These are phyloP conservation scores for Drosophila truncata DNA, from an alignment of 1,140 invertebrate species.

Conservation along the genomic window DNA sequence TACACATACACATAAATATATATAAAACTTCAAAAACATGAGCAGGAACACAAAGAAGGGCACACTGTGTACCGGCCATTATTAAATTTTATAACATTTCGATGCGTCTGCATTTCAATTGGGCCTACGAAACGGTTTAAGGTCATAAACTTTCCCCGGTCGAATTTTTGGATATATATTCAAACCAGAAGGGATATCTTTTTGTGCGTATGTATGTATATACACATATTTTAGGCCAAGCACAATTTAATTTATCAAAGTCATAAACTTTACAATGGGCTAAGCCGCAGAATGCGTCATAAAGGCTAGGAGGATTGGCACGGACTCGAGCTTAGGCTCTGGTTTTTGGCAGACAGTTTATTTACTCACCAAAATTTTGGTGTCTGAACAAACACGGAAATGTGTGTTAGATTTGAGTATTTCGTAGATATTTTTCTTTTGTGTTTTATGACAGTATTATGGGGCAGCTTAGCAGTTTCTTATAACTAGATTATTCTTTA, in stretches of 20 bases:
- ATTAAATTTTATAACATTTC: slow-evolving; percentile 82
- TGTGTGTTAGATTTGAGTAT: background rate
- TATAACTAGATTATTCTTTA: background rate
- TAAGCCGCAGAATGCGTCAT: slow-evolving; percentile 62
- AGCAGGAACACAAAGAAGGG: slow-evolving; percentile 12
- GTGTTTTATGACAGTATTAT: background rate
- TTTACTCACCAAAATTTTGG: slow-evolving; percentile 17
- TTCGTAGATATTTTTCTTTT: background rate
- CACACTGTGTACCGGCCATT: slow-evolving; percentile 31
- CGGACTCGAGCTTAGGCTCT: slow-evolving; percentile 18
- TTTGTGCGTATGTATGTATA: background rate
- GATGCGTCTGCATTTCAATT: slow-evolving; percentile 80
- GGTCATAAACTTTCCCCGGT: slow-evolving; percentile 57
- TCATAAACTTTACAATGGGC: slow-evolving; percentile 76
- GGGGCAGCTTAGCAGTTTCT: no score
- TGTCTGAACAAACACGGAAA: background rate
- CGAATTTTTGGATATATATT: slow-evolving; percentile 47
- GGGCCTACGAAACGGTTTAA: slow-evolving; percentile 70
- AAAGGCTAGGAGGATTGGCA: slow-evolving; percentile 43
- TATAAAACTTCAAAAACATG: slow-evolving; percentile 56
- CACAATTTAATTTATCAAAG: slow-evolving; percentile 82
- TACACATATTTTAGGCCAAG: slow-evolving; percentile 31
- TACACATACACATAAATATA: background rate
- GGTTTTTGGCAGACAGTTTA: slow-evolving; percentile 35
- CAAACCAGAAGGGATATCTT: slow-evolving; percentile 27